phyloP scores from a whole-genome alignment of 2,113 vertebrate species.

The Girardinichthys multiradiatus region DNA sequence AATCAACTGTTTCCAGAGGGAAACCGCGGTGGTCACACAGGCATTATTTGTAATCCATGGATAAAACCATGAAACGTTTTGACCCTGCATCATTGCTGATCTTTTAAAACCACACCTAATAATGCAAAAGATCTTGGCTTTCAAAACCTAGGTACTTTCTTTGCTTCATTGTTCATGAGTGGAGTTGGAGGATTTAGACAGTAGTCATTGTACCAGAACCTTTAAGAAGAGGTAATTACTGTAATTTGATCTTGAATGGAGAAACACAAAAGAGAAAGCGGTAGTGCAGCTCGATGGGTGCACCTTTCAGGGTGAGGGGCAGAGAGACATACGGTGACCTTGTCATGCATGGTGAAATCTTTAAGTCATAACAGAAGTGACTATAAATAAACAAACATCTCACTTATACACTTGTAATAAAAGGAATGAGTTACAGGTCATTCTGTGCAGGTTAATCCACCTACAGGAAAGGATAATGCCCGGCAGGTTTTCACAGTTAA shows the following conservation, averaged over 20 bases:
- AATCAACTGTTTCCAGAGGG: constrained; percentile 10
- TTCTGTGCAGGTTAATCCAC: constrained; percentile 6
- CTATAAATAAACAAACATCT: constrained; percentile 62
- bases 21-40: background rate
- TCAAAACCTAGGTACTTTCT: constrained; percentile 30
- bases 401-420: constrained; percentile 12
- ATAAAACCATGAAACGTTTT: constrained; percentile 3
- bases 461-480: background rate
- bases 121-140: background rate
- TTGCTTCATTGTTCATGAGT: constrained; percentile 28
- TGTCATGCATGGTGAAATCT: constrained; percentile 27
- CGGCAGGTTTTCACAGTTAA: background rate
- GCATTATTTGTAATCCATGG: constrained; percentile 29
- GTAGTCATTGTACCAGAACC: constrained; percentile 26
- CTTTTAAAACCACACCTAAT: background rate
- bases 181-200: constrained; percentile 41
- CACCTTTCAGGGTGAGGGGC: constrained; percentile 29
- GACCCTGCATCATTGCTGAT: constrained; percentile 2
- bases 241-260: constrained; percentile 58
- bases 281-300: constrained; percentile 36
- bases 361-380: constrained; percentile 59
- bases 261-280: constrained; percentile 30
- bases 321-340: constrained; percentile 56
- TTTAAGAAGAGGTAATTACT: constrained; percentile 52
- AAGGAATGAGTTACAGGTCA: constrained; percentile 7